Base-by-base conservation (phyloP, 2,113 vertebrate species). In the Polypterus bichir region DNA sequence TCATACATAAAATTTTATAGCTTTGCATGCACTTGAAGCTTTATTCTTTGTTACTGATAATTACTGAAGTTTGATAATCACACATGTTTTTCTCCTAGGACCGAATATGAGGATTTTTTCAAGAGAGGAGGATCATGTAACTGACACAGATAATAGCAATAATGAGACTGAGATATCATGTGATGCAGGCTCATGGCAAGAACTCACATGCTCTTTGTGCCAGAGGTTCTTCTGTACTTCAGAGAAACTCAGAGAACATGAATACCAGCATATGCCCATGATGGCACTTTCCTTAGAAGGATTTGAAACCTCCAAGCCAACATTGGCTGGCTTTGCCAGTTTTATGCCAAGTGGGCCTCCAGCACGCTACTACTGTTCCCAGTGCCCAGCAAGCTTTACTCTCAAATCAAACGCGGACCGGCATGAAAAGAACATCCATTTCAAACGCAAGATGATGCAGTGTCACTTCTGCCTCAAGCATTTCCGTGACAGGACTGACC, bases 401-500 rank as follows among this genome's bases (percentile, higher is more conserved):
- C 79, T 87, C 65, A 90, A 89, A 66, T 91, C 87, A 60, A 91
- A 89, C 6, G 81, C 87, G 5, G 86, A 91, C 47, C 83, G 80
- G 4, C 85, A 82, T 0, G 76, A 88, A 61, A 88, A 91, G 77
- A 88, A 86, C 65, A 70, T 83, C 72, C 88, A 89, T 71, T 84
- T 71, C 61, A 87, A 88, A 70, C 77, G 80, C 75, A 87, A 88
- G 78, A 84, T 88, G 70, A 83, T 86, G 79, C 85, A 79, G 68
- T 89, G 90, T 54, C 71, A 70, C 54, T 65, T 67, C 76, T 88
- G 85, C 68, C 71, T 79, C 69, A 81, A 76, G 66, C 74, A 82
- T 60, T 84, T 85, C n/a, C 62, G 77, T 0, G 89, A 88, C 76
- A 78, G 85, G 76, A 87, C 83, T 7, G 86, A 87, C 75, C 75